Percentiles rank a stretch among this genome's conserved stretches.
These are phyloP conservation scores for Beroe ovata DNA, from an alignment of 37 sponge, comb jelly and placozoan species.

Conservation along the genomic window DNA sequence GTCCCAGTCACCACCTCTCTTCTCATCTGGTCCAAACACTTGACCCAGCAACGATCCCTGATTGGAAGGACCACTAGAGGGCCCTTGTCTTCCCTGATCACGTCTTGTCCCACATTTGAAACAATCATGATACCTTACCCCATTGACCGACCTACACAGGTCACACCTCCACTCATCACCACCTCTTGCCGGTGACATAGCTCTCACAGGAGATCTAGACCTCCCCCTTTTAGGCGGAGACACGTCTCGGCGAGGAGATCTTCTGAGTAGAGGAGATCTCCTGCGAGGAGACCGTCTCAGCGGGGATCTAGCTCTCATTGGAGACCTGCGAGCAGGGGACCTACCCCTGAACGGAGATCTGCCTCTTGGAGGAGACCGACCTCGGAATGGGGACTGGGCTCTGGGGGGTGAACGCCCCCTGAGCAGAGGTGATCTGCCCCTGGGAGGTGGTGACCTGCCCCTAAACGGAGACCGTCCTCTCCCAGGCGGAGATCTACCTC, in stretches of 20 bases:
- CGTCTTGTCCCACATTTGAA: conserved; percentile 18
- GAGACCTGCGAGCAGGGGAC: too few relatives aligned
- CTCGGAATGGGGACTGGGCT: background rate
- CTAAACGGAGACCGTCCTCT: background rate
- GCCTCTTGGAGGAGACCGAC: background rate
- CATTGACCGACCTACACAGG: conserved; percentile 23
- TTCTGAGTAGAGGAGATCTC: background rate
- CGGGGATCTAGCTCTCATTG: too few relatives aligned
- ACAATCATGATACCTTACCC: background rate
- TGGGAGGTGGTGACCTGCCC: conserved; percentile 6
- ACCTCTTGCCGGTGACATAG: background rate
- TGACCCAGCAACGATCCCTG: conserved; percentile 4
- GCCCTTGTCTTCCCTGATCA: background rate
- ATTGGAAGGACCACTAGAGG: background rate
- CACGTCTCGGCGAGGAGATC: background rate
- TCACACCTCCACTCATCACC: conserved; percentile 52
- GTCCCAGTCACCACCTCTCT: background rate
- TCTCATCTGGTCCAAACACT: conserved; percentile 21
- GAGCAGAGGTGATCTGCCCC: background rate
- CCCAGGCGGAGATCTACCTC: conserved; percentile 4
- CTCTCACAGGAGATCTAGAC: background rate
- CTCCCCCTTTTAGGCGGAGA: background rate
- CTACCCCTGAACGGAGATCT: background rate
- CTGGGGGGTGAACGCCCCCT: background rate
- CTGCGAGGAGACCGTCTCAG: too few relatives aligned